phyloP scores from a whole-genome alignment of 2,888 invertebrate genomes.

The Camptogramma bilineatum region DNA sequence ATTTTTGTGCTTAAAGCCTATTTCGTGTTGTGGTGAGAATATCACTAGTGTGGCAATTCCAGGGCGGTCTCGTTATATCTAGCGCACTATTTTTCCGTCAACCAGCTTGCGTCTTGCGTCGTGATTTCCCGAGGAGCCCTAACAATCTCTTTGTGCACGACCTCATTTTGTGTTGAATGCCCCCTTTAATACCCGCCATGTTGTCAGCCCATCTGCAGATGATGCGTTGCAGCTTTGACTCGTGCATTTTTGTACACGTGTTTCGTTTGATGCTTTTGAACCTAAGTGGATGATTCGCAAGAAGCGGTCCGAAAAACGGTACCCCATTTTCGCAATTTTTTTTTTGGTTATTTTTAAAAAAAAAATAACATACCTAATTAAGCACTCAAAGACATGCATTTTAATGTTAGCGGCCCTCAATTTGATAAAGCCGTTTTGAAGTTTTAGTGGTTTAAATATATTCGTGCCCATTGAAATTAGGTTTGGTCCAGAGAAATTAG shows the following conservation, averaged over 20 bases:
- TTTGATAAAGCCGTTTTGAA: no score
- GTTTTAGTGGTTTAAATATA: no score
- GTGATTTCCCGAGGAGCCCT: constrained; percentile 70
- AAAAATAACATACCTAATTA: no score
- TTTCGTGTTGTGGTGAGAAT: background rate
- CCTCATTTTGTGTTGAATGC: constrained; percentile 72
- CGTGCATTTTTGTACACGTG: constrained; percentile 31
- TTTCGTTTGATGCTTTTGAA: background rate
- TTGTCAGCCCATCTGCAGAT: constrained; percentile 59
- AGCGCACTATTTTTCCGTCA: constrained; percentile 33
- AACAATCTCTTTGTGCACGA: constrained; percentile 75
- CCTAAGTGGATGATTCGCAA: no score
- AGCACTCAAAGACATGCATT: no score
- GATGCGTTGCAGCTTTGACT: constrained; percentile 42
- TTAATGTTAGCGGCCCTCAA: no score
- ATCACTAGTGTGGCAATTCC: background rate
- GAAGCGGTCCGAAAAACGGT: no score
- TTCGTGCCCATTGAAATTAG: no score
- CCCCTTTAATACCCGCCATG: constrained; percentile 60
- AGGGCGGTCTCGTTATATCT: constrained; percentile 9
- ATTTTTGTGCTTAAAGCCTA: background rate
- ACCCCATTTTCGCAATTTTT: no score
- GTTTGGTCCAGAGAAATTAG: no score
- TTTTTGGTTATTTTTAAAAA: no score
- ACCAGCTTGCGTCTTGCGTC: constrained; percentile 45